Base-by-base conservation (phyloP, 2,113 vertebrate genomes). In the Cepphus grylle region DNA sequence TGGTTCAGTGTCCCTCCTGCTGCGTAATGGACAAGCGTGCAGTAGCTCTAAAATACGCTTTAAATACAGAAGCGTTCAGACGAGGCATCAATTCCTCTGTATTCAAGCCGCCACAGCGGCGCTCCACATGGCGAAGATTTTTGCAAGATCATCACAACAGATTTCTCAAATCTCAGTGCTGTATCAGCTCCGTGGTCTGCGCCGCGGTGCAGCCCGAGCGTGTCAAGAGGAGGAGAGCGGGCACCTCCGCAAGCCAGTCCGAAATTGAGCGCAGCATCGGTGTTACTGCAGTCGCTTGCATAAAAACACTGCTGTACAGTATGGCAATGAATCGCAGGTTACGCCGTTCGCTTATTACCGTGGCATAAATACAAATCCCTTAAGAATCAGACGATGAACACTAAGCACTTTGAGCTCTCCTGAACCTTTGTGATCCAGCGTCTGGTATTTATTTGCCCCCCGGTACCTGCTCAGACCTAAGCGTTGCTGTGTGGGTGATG, bases 341-440 rank as follows among this genome's bases (percentile, higher is more conserved):
- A 21, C 67, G 90, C 80, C 86, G 56, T 80, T 97, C 88, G 15
- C 79, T 97, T 96, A 90, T 32, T 96, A 86, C 93, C 56, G 61
- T 96, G 94, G 87, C 85, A 58, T 89, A 69, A 93, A 91, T 83
- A 93, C 85, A 95, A 82, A 94, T 94, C 91, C 93, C 85, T 93
- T 74, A 87, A 91, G 94, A 96, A 80, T 74, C 85, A 79, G 34
- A 52, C 77, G 42, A 62, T 81, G 84, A 96, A 91, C 91, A 27
- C 50, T 86, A 87, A 97, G 95, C 90, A 82, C 83, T 90, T 22
- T 49, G 77, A 97, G 91, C 56, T 47, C 80, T 85, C 71, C 61
- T 95, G 83, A 90, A 86, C 95, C 61, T 93, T 87, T 77, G 30
- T 95, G 92, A 96, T 85, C 90, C 74, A 6, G 30, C 70, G 63